Base-by-base conservation (phyloP, 2,113 vertebrate species). In the Myxocyprinus asiaticus region DNA sequence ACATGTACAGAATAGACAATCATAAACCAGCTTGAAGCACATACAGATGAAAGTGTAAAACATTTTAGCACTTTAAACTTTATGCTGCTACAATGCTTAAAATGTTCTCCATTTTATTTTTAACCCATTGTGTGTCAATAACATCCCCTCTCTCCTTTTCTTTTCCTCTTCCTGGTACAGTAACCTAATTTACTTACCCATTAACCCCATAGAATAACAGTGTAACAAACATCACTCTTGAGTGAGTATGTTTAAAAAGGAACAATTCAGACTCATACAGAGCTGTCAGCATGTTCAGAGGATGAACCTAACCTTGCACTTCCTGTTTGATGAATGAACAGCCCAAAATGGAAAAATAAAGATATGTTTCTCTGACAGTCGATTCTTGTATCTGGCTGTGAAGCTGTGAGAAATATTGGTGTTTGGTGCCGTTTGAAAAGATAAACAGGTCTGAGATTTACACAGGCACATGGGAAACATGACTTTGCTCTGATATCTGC, bases 251-350 rank as follows among this genome's bases (percentile, higher is more conserved):
- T n/a, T n/a, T n/a, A n/a, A n/a, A n/a, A n/a, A n/a, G n/a, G n/a
- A n/a, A n/a, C n/a, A n/a, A n/a, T n/a, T n/a, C n/a, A n/a, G n/a
- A n/a, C n/a, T n/a, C n/a, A n/a, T n/a, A n/a, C n/a, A n/a, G n/a
- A 56, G 59, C 68, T 56, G 7, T 7, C 43, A 9, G 63, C 44
- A 71, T 59, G 11, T 59, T 66, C 8, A 59, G 47, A 56, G 4
- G 47, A 45, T 69, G 66, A 12, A 47, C 64, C 64, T 9, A 75
- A 62, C 47, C 63, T 44, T 81, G 77, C 73, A 80, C 88, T 89
- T 91, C 89, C 90, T 91, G 87, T 33, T 79, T 3, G 14, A 83
- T 80, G 70, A 69, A 77, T 68, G 14, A 4, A 22, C 1, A 33
- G 22, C 22, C 22, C 22, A 33, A 58, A 70, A 58, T 59, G 51